Percentiles rank a stretch among this genome's conserved stretches.
phyloP scores from a whole-genome alignment of 2,888 invertebrate species.

The Silvanus unidentatus region DNA sequence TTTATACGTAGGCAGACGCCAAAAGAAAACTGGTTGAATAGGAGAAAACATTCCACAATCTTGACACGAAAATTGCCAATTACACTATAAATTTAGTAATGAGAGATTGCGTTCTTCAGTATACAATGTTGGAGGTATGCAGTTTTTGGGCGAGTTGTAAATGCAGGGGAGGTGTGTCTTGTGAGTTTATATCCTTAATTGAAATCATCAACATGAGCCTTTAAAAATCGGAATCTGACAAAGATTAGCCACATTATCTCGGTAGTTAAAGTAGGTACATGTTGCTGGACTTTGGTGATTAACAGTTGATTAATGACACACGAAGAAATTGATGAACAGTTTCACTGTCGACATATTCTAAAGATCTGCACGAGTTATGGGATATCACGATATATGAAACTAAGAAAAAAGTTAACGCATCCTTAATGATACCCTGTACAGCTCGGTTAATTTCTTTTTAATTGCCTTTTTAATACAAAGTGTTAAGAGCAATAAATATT shows the following conservation, averaged over 20 bases:
- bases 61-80: too few relatives aligned
- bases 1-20: too few relatives aligned
- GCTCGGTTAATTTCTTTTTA: constrained; percentile 10
- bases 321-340: constrained; percentile 18
- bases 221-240: background rate
- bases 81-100: too few relatives aligned
- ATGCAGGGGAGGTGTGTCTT: too few relatives aligned
- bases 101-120: too few relatives aligned
- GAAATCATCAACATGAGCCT: too few relatives aligned
- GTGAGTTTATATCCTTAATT: too few relatives aligned
- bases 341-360: constrained; percentile 20
- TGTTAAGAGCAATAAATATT: constrained; percentile 11
- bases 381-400: constrained; percentile 11
- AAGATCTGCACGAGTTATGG: constrained; percentile 14
- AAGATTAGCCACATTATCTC: background rate
- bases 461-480: constrained; percentile 10
- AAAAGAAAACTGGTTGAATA: too few relatives aligned
- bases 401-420: constrained; percentile 1
- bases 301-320: constrained; percentile 25
- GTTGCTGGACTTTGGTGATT: constrained; percentile 16
- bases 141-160: too few relatives aligned
- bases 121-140: too few relatives aligned
- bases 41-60: too few relatives aligned
- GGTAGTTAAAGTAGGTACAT: background rate
- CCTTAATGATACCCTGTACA: constrained; percentile 11